phyloP scores from a whole-genome alignment of 23 tunicate genomes.

The Ciona savignyi region DNA sequence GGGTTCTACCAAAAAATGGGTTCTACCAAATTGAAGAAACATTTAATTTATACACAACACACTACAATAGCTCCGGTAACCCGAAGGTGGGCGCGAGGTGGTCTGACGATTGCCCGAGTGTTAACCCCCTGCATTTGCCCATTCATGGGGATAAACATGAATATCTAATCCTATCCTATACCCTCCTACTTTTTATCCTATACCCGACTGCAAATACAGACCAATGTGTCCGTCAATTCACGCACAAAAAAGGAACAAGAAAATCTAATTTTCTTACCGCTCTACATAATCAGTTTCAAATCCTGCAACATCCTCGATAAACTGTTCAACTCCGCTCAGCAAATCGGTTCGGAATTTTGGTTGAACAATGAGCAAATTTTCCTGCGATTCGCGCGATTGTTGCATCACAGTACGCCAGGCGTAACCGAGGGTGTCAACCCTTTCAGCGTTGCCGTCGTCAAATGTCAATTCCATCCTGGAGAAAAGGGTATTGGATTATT shows the following conservation, averaged over 20 bases:
- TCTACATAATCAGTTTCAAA: constrained; percentile 56
- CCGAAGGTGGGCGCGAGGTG: too few species aligned
- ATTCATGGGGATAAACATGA: too few species aligned
- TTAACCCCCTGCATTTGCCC: too few species aligned
- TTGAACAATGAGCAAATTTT: constrained; percentile 42
- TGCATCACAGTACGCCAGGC: constrained; percentile 76
- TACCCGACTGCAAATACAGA: background rate
- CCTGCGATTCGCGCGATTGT: constrained; percentile 76
- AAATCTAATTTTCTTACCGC: too few species aligned
- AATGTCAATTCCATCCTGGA: constrained; percentile 71
- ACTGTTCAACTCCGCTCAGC: constrained; percentile 39
- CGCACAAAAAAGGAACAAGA: too few species aligned
- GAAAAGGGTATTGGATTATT: background rate
- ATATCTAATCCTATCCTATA: too few species aligned
- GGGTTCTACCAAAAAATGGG: too few species aligned
- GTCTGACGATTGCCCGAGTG: too few species aligned
- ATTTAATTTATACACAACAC: too few species aligned
- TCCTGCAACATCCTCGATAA: constrained; percentile 44
- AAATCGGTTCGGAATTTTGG: constrained; percentile 63
- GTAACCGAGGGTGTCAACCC: constrained; percentile 92
- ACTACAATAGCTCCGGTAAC: too few species aligned
- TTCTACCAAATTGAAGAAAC: too few species aligned
- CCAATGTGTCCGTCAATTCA: background rate
- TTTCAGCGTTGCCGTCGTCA: constrained; percentile 90
- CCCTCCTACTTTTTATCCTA: background rate